phyloP scores from a whole-genome alignment of 2,113 vertebrate genomes.

The Miniopterus natalensis region DNA sequence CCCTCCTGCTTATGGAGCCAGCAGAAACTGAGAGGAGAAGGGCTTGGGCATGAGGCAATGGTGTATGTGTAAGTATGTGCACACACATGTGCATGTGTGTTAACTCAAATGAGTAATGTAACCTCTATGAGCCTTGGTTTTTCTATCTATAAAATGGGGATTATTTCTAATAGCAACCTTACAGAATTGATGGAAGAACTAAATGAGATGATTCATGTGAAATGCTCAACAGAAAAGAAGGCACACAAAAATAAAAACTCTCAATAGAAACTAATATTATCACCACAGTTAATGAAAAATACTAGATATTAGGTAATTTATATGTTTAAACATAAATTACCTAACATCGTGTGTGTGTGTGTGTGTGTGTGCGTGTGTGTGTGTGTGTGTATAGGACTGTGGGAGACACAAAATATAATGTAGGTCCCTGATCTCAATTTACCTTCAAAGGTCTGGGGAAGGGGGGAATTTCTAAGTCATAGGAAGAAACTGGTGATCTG shows the following conservation, averaged over 20 bases:
- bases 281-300: neutral
- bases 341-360: too few relatives aligned
- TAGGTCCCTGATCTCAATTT: neutral
- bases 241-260: neutral
- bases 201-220: neutral
- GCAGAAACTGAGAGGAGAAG: neutral
- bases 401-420: neutral
- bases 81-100: too few relatives aligned
- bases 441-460: neutral
- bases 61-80: neutral
- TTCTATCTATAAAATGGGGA: neutral
- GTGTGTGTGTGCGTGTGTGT: too few relatives aligned
- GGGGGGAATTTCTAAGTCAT: neutral
- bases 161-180: neutral
- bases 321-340: neutral
- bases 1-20: neutral
- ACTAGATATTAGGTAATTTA: neutral
- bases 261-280: neutral
- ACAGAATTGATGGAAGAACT: neutral
- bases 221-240: neutral
- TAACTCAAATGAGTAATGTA: neutral
- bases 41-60: neutral
- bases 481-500: neutral
- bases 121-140: neutral
- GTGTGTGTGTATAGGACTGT: neutral